Conservation (phyloP, 2,888 invertebrate genomes). For the Blomia tropicalis region DNA sequence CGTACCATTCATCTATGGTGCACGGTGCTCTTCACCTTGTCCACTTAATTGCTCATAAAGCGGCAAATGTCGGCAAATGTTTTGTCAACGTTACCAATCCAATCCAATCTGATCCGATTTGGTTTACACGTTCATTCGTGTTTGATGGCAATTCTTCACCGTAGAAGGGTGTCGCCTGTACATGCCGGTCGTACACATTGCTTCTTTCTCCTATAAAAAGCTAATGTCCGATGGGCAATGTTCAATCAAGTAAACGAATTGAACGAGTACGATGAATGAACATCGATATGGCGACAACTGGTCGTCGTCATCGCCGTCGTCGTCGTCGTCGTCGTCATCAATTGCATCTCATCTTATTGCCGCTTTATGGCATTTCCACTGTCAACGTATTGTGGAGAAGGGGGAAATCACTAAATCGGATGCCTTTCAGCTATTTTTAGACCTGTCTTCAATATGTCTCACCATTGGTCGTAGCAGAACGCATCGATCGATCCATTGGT, state of each 20-base stretch:
- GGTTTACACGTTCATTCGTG: too few relatives aligned
- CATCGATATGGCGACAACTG: too few relatives aligned
- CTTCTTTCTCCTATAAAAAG: not conserved
- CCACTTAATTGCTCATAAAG: not conserved
- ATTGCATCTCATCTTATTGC: not conserved
- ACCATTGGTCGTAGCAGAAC: not conserved
- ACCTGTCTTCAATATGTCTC: not conserved
- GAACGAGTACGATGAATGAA: too few relatives aligned
- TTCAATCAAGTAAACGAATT: too few relatives aligned
- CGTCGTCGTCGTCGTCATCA: too few relatives aligned
- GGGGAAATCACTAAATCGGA: not conserved
- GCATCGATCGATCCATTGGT: too few relatives aligned
- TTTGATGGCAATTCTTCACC: too few relatives aligned
- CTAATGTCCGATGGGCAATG: not conserved
- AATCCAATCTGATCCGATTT: not conserved
- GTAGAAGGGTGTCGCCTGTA: too few relatives aligned
- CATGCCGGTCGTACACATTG: too few relatives aligned
- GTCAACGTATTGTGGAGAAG: conserved; percentile 2
- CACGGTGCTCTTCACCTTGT: not conserved
- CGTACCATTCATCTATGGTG: not conserved
- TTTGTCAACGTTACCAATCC: not conserved
- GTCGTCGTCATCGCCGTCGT: too few relatives aligned
- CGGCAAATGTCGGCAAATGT: not conserved
- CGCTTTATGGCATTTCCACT: not conserved
- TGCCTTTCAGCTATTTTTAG: conserved; percentile 5